A percentile compares a stretch with the other conserved stretches of the same genome.
phyloP scores from a whole-genome alignment of 2,797 vertebrate genomes.

The Cottoperca gobio region DNA sequence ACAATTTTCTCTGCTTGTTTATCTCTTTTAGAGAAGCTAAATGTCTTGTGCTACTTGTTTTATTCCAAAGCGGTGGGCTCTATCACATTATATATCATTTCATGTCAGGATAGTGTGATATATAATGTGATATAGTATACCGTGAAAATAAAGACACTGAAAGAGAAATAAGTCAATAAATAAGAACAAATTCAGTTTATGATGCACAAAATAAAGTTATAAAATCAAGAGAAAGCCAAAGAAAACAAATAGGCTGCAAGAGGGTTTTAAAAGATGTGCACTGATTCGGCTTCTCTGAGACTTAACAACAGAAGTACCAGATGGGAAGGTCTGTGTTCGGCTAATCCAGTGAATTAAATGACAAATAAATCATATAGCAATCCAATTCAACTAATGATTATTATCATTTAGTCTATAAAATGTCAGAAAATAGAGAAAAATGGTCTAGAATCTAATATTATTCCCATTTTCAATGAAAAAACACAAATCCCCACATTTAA shows the following conservation, averaged over 20 bases:
- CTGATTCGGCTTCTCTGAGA: constrained; percentile 3
- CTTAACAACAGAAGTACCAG: constrained; percentile 11
- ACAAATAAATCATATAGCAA: background rate
- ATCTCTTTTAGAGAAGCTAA: background rate
- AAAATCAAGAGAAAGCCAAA: background rate
- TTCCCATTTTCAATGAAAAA: background rate
- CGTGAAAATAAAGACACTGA: background rate
- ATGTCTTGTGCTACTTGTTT: background rate
- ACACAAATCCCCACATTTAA: background rate
- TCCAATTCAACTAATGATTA: constrained; percentile 4
- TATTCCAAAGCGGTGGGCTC: background rate
- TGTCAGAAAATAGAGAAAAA: background rate
- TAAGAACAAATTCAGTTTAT: background rate
- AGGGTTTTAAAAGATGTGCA: background rate
- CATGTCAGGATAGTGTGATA: background rate
- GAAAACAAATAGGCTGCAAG: background rate
- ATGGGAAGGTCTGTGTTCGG: constrained; percentile 6
- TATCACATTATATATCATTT: background rate
- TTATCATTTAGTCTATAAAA: background rate
- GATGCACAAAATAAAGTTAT: background rate
- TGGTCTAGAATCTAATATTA: background rate
- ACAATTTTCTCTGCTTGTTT: constrained; percentile 5
- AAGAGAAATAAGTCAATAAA: background rate
- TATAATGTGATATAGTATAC: background rate
- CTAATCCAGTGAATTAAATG: constrained; percentile 7